Conservation (phyloP, 2,888 invertebrate genomes). For the Cosmorhoe ocellata region DNA sequence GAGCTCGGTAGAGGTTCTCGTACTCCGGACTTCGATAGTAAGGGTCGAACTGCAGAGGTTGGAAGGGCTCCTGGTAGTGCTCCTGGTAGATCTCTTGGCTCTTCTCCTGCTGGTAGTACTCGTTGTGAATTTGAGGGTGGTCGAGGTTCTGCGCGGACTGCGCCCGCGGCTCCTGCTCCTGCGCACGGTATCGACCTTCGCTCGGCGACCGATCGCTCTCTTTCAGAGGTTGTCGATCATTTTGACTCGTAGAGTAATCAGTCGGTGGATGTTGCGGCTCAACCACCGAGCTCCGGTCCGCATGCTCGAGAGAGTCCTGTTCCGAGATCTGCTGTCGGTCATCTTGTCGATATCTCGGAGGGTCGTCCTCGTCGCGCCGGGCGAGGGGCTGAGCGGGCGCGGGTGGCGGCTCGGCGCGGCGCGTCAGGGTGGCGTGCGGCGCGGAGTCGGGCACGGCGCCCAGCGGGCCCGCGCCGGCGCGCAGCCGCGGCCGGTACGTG, state of each 20-base stretch:
- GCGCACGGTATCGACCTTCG: background rate
- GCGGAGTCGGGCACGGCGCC: conserved; percentile 44
- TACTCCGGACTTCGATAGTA: conserved; percentile 3
- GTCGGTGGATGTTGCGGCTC: conserved; percentile 21
- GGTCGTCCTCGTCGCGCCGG: conserved; percentile 9
- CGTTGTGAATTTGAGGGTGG: background rate
- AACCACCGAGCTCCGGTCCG: conserved; percentile 26
- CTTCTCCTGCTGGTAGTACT: conserved; percentile 35
- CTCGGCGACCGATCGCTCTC: background rate
- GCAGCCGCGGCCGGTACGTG: conserved; percentile 67
- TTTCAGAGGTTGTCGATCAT: conserved; percentile 9
- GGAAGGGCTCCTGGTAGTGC: conserved; percentile 37
- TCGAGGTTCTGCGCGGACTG: conserved; percentile 9
- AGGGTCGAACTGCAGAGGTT: conserved; percentile 28
- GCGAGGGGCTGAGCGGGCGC: conserved; percentile 49
- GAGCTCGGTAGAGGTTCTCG: conserved; percentile 11
- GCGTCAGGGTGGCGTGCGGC: conserved; percentile 56
- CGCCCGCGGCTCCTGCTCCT: background rate
- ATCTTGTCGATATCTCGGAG: conserved; percentile 11
- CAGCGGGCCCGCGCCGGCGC: conserved; percentile 54
- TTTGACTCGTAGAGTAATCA: conserved; percentile 5
- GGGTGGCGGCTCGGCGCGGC: conserved; percentile 61
- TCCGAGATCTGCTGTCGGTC: conserved; percentile 12
- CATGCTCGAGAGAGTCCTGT: conserved; percentile 1
- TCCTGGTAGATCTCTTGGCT: conserved; percentile 31